Evolutionary conservation across 1,140 invertebrate genomes (phyloP), one percentile per base, ranked within the genome.

Genomic region (Drosophila kohkoa): DNA sequence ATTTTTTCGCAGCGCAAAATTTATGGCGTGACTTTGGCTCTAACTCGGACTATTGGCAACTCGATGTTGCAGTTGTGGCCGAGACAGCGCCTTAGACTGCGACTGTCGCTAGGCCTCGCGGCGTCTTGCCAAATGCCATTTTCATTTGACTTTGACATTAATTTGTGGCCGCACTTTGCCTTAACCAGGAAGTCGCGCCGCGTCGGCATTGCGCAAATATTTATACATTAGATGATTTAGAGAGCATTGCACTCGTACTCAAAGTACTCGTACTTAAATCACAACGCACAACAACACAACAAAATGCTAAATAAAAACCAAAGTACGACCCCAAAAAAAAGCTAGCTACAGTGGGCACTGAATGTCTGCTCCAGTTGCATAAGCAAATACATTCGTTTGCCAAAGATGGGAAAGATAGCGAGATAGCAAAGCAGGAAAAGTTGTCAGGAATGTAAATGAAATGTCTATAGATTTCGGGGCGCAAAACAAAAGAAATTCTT

Each of bases 141-240:
- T 86, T 89, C 81, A 68, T 83, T 89, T 89, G 85, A 89, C 85
- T 88, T 88, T 88, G 85, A 88, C 85, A 88, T 88, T 88, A 88
- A 88, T 88, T 89, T 88, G 85, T 88, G 85, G 80, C 83, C 82
- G 70, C 77, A 81, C 78, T 81, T 83, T 82, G 80, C 76, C 81
- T 73, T 74, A 71, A 86, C 82, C 82, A 88, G 85, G 85, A 88
- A 88, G 85, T 88, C 52, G 58, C 30, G 52, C 43, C 68, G 58
- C 30, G 52, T 43, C 68, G 25, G 65, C 62, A 73, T 81, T 28
- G 65, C 46, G 54, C 54, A 79, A 72, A 76, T 72, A 76, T 72
- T 72, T 76, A 75, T 70, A 75, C 72, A 75, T 75, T 75, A 28
- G 58, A 75, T 75, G 72, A 75, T 70, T 75, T 75, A 70, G 35